These are phyloP conservation scores for Ectemnius continuus DNA, from an alignment of 2,888 invertebrate genomes.

Conservation along the genomic window DNA sequence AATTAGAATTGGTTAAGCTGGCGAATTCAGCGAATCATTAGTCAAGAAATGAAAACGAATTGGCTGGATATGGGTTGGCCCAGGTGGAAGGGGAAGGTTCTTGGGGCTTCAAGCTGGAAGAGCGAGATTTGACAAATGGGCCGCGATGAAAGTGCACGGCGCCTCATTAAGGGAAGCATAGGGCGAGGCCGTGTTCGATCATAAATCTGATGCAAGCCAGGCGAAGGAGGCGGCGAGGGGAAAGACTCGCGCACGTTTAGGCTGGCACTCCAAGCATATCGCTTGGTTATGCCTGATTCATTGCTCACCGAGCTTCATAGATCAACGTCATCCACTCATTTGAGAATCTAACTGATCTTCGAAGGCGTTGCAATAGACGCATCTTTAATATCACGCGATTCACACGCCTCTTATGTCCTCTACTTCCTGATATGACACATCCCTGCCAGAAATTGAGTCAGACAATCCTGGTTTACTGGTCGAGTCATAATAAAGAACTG, in stretches of 20 bases:
- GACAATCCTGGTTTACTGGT: too few relatives aligned
- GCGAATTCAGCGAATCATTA: conserved; percentile 48
- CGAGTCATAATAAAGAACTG: too few relatives aligned
- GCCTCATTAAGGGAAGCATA: conserved; percentile 55
- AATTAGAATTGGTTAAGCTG: conserved; percentile 25
- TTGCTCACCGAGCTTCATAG: neutral
- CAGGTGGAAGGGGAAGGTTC: conserved; percentile 25
- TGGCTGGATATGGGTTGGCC: conserved; percentile 45
- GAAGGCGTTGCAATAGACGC: too few relatives aligned
- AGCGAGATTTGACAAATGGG: conserved; percentile 57
- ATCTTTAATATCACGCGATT: too few relatives aligned
- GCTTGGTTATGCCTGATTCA: neutral
- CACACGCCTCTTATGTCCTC: too few relatives aligned
- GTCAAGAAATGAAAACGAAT: conserved; percentile 61
- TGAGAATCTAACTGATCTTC: too few relatives aligned
- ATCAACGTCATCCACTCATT: neutral
- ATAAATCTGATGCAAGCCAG: conserved; percentile 48
- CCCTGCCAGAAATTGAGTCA: neutral
- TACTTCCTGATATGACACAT: neutral
- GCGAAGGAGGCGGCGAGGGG: conserved; percentile 25
- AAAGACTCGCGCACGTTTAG: conserved; percentile 22
- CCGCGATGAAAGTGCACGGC: conserved; percentile 53
- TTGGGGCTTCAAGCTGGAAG: conserved; percentile 20
- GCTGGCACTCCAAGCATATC: conserved; percentile 13
- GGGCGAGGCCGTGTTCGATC: conserved; percentile 35